Evolutionary conservation across 23 tunicate species (phyloP).

Genomic region (Ascidia mentula): DNA sequence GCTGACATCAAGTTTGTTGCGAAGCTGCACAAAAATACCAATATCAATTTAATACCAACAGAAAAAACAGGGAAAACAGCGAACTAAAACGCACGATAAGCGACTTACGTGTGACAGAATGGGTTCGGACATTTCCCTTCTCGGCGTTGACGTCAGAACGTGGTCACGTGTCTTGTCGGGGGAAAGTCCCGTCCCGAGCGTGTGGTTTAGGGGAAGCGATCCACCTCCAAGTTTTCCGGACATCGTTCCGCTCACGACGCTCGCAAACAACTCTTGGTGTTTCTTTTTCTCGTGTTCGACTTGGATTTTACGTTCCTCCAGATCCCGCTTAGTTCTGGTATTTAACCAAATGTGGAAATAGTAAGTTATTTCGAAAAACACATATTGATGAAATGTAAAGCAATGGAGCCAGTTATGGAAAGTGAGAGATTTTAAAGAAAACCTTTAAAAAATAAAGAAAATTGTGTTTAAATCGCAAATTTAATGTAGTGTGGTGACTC

Average conservation of each 20-base stretch:
- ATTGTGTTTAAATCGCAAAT: too few species aligned
- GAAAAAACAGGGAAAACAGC: not conserved
- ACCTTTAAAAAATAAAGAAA: too few species aligned
- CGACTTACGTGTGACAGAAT: slow-evolving; percentile 36
- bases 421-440: too few species aligned
- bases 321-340: slow-evolving; percentile 46
- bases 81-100: not conserved
- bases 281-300: slow-evolving; percentile 56
- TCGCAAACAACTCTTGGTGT: slow-evolving; percentile 33
- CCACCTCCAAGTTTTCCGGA: slow-evolving; percentile 15
- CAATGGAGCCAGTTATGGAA: too few species aligned
- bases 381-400: too few species aligned
- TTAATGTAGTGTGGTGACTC: too few species aligned
- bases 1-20: slow-evolving; percentile 69
- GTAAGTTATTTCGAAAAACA: too few species aligned
- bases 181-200: not conserved
- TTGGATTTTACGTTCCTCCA: slow-evolving; percentile 34
- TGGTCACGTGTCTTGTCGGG: slow-evolving; percentile 10
- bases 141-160: slow-evolving; percentile 46
- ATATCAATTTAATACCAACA: not conserved
- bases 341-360: too few species aligned
- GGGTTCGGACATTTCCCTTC: slow-evolving; percentile 35
- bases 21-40: too few species aligned
- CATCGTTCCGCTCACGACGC: slow-evolving; percentile 40
- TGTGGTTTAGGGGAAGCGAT: not conserved